Percentiles rank a stretch among this genome's conserved stretches.
Evolutionary conservation across 2,797 vertebrate species (phyloP).

Genomic region (Meriones psammophilus): DNA sequence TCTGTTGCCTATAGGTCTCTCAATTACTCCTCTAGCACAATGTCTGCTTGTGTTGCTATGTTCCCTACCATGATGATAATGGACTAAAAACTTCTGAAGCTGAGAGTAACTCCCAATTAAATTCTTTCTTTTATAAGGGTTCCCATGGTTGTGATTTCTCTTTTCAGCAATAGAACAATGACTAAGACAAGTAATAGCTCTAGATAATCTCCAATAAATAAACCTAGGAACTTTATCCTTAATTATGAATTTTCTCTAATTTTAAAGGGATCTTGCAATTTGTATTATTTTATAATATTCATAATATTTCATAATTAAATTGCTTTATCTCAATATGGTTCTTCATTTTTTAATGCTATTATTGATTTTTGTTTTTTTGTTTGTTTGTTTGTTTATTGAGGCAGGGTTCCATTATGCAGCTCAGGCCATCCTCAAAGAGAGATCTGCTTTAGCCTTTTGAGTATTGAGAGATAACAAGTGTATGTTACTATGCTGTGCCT

Average conservation of each 20-base stretch:
- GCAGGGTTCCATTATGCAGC: neutral
- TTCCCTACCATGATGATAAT: neutral
- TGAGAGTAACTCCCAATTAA: neutral
- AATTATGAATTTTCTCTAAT: neutral
- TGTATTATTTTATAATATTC: neutral
- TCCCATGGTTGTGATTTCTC: neutral
- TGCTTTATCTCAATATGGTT: neutral
- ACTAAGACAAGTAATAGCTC: neutral
- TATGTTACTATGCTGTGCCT: neutral
- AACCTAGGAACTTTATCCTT: neutral
- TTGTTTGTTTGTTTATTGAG: no score
- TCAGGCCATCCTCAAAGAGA: neutral
- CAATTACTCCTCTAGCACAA: neutral
- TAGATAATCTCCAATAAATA: conserved; percentile 50
- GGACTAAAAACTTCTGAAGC: neutral
- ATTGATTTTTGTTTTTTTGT: neutral
- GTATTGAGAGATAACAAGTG: neutral
- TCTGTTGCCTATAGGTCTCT: neutral
- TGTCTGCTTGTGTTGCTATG: neutral
- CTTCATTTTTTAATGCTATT: neutral
- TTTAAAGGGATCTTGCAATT: neutral
- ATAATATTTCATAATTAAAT: neutral
- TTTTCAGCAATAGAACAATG: neutral
- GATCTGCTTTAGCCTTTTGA: neutral
- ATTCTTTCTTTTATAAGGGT: neutral